These are phyloP conservation scores for Celastrina argiolus DNA, from an alignment of 2,888 invertebrate species.

Conservation along the genomic window DNA sequence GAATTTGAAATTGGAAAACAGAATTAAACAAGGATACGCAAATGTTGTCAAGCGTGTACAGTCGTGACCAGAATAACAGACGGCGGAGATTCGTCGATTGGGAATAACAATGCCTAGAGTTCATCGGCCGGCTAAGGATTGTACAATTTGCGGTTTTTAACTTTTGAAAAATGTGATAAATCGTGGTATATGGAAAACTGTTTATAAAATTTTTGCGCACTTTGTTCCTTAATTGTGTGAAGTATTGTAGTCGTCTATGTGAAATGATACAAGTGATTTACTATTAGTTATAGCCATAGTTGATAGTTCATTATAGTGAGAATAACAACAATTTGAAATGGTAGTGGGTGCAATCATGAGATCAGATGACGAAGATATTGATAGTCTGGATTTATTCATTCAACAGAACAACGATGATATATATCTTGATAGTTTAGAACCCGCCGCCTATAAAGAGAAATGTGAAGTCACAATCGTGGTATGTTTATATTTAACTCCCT, in stretches of 20 bases:
- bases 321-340: constrained; percentile 42
- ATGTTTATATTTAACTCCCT: neutral
- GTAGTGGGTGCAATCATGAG: constrained; percentile 60
- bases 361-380: constrained; percentile 56
- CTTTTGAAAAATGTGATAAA: neutral
- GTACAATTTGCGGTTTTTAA: neutral
- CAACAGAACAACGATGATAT: constrained; percentile 48
- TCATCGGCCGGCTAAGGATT: constrained; percentile 55
- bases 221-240: neutral
- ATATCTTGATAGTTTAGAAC: constrained; percentile 67
- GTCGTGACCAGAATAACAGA: constrained; percentile 65
- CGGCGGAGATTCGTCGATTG: constrained; percentile 57
- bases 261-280: neutral
- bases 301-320: neutral
- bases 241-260: neutral
- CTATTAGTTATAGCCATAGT: neutral
- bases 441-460: constrained; percentile 52
- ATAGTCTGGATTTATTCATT: constrained; percentile 63
- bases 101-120: constrained; percentile 68
- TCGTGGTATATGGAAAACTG: neutral
- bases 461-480: constrained; percentile 46
- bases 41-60: constrained; percentile 50
- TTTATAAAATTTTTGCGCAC: neutral
- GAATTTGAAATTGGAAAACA: neutral
- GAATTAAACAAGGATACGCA: constrained; percentile 43